These are phyloP conservation scores for Drosophila borealis DNA, from an alignment of 2,888 invertebrate species.

Conservation along the genomic window DNA sequence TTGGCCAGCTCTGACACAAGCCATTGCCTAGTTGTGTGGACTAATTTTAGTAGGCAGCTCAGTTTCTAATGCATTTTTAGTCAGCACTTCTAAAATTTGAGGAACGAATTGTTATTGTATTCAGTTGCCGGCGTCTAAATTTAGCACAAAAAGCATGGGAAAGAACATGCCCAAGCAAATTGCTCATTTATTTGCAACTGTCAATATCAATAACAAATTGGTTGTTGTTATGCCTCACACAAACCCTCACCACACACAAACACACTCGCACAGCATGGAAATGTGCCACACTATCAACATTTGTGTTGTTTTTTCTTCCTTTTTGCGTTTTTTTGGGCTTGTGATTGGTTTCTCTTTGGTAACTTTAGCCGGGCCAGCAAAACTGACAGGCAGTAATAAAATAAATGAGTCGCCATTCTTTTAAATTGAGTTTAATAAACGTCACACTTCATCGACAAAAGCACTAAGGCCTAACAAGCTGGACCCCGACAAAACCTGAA, in stretches of 20 bases:
- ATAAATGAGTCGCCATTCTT: conserved; percentile 81
- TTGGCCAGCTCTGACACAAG: conserved; percentile 11
- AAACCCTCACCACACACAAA: conserved; percentile 33
- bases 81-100: conserved; percentile 9
- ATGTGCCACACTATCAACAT: conserved; percentile 73
- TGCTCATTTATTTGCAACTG: conserved; percentile 81
- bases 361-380: conserved; percentile 56
- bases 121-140: conserved; percentile 38
- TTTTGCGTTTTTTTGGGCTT: conserved; percentile 28
- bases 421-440: conserved; percentile 81
- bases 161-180: conserved; percentile 64
- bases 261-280: conserved; percentile 47
- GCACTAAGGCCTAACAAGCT: conserved; percentile 62
- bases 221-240: conserved; percentile 75
- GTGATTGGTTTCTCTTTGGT: conserved; percentile 63
- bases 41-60: conserved; percentile 25
- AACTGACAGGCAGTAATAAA: conserved; percentile 78
- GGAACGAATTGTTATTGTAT: conserved; percentile 11
- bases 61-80: conserved; percentile 48
- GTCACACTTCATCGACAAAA: conserved; percentile 79
- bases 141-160: conserved; percentile 41
- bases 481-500: conserved; percentile 40
- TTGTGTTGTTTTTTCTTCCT: conserved; percentile 20
- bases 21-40: conserved; percentile 9
- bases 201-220: conserved; percentile 81